These are phyloP conservation scores for Pangasius djambal DNA, from an alignment of 2,797 vertebrate genomes.

Conservation along the genomic window DNA sequence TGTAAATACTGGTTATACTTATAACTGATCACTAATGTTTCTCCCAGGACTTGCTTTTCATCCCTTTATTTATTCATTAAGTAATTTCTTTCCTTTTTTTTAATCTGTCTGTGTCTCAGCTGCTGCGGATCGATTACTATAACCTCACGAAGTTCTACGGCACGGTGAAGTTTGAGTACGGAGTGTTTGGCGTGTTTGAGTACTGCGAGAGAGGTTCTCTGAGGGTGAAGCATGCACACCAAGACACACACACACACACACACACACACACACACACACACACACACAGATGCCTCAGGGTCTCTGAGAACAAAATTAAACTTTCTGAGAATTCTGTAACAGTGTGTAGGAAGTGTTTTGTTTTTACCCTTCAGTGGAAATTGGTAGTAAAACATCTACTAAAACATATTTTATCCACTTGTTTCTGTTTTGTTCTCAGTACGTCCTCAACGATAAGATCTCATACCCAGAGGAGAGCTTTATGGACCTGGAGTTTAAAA, in stretches of 20 bases:
- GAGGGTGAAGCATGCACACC: slow-evolving; percentile 77
- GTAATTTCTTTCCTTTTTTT: neutral
- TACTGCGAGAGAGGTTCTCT: slow-evolving; percentile 94
- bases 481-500: slow-evolving; percentile 99
- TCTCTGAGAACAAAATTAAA: neutral
- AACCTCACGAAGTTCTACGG: slow-evolving; percentile 91
- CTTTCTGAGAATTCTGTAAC: slow-evolving; percentile 5
- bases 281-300: neutral
- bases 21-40: neutral
- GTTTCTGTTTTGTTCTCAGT: slow-evolving; percentile 67
- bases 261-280: neutral
- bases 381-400: neutral
- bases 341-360: neutral
- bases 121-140: slow-evolving; percentile 85
- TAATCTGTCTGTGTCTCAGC: slow-evolving; percentile 61
- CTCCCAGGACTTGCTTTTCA: neutral
- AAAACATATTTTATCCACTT: neutral
- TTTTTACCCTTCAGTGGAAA: slow-evolving; percentile 2
- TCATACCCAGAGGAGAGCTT: slow-evolving; percentile 95
- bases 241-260: slow-evolving; percentile 22
- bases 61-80: neutral
- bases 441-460: slow-evolving; percentile 91
- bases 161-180: slow-evolving; percentile 84
- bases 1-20: neutral
- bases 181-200: slow-evolving; percentile 89